Evolutionary conservation across 1,140 invertebrate genomes (phyloP).

Genomic region (Odontomachus brunneus): DNA sequence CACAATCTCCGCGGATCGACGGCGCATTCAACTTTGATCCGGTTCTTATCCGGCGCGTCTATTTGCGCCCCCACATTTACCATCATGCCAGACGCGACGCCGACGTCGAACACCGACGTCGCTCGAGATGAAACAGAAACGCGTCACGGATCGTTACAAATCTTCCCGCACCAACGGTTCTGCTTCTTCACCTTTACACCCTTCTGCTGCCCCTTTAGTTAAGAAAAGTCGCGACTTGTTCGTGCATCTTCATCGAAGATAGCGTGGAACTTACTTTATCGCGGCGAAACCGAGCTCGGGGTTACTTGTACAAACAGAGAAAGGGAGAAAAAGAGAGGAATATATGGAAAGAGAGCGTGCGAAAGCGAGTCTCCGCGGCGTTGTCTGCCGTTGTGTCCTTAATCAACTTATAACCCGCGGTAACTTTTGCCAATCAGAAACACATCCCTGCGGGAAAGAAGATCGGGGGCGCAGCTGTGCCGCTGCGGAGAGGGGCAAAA

Average conservation of each 20-base stretch:
- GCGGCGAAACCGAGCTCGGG: conserved; percentile 28
- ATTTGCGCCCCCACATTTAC: conserved; percentile 18
- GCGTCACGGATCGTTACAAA: too few relatives aligned
- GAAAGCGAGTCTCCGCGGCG: not conserved
- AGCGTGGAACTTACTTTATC: conserved; percentile 13
- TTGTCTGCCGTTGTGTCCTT: conserved; percentile 29
- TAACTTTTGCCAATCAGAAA: conserved; percentile 68
- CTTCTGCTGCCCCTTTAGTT: not conserved
- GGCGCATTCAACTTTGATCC: conserved; percentile 32
- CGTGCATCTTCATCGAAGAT: not conserved
- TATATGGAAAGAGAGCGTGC: too few relatives aligned
- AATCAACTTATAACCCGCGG: conserved; percentile 67
- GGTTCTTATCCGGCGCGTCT: not conserved
- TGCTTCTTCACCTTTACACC: not conserved
- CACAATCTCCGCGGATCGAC: not conserved
- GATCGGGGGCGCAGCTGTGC: conserved; percentile 66
- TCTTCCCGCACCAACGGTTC: too few relatives aligned
- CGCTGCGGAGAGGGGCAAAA: conserved; percentile 34
- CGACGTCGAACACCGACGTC: too few relatives aligned
- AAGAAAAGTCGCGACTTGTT: conserved; percentile 21
- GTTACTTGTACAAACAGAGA: conserved; percentile 38
- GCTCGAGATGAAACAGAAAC: not conserved
- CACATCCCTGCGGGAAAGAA: conserved; percentile 59
- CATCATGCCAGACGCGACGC: not conserved
- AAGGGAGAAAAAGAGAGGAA: too few relatives aligned